Conservation (phyloP, 2,113 vertebrate genomes). For the Verasper variegatus region DNA sequence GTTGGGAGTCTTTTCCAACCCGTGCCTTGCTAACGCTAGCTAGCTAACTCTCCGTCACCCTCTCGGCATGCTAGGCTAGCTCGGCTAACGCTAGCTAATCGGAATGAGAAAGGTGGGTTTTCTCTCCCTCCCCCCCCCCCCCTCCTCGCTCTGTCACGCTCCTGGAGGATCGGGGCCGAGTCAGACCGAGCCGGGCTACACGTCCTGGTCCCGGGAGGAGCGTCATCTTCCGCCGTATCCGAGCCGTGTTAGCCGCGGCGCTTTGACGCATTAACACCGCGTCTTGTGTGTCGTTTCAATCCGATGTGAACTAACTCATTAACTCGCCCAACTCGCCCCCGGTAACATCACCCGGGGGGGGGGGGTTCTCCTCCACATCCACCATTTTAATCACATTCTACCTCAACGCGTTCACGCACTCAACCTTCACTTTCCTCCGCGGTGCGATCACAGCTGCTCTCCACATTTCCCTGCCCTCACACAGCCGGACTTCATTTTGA, state of each 20-base stretch:
- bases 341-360: too few species aligned
- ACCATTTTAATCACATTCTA: neutral
- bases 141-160: neutral
- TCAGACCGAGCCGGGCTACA: conserved; percentile 12
- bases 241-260: conserved; percentile 10
- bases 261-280: conserved; percentile 61
- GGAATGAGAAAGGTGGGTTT: conserved; percentile 39
- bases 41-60: conserved; percentile 46
- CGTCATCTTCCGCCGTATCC: neutral
- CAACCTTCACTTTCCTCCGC: too few species aligned
- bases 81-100: conserved; percentile 58
- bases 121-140: neutral
- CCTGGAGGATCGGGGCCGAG: conserved; percentile 29
- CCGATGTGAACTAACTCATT: conserved; percentile 8
- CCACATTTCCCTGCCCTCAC: too few species aligned
- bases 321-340: neutral
- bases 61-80: conserved; percentile 64
- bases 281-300: conserved; percentile 2
- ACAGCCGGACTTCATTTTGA: too few species aligned
- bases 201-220: neutral
- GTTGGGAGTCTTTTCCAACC: neutral
- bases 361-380: too few species aligned
- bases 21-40: conserved; percentile 48
- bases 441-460: too few species aligned
- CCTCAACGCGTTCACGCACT: too few species aligned